phyloP scores from a whole-genome alignment of 2,113 vertebrate species.

The Todiramphus chloris region DNA sequence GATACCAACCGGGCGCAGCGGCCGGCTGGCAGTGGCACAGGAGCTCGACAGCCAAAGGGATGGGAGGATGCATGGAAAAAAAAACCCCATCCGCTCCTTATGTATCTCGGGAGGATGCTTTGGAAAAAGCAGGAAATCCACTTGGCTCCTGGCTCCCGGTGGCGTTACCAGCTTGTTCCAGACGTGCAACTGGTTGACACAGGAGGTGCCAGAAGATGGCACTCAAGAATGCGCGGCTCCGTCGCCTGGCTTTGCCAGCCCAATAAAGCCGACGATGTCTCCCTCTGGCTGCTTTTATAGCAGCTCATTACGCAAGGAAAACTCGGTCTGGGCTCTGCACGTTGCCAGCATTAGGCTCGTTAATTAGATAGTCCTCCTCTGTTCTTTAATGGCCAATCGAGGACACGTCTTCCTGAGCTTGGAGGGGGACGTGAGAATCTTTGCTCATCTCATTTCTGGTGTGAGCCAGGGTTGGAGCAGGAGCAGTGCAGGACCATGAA shows the following conservation, averaged over 20 bases:
- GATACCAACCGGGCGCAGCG: neutral
- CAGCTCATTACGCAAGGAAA: slow-evolving; percentile 41
- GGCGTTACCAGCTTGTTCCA: neutral
- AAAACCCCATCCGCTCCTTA: neutral
- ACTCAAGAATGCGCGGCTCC: slow-evolving; percentile 53
- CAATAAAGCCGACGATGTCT: slow-evolving; percentile 9
- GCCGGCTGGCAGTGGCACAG: neutral
- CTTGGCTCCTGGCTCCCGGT: neutral
- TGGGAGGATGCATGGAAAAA: neutral
- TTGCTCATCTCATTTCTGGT: neutral
- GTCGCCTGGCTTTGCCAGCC: slow-evolving; percentile 8
- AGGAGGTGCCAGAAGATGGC: slow-evolving; percentile 58
- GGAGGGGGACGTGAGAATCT: rapidly evolving
- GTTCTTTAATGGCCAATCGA: neutral
- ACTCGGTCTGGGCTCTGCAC: neutral
- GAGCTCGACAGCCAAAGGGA: neutral
- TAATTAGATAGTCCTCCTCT: neutral
- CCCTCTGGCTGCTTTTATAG: slow-evolving; percentile 63
- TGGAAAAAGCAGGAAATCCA: neutral
- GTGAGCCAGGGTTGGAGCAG: neutral
- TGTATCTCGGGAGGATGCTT: neutral
- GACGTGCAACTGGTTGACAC: neutral
- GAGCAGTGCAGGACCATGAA: neutral
- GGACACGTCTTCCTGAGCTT: rapidly evolving
- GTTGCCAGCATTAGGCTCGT: neutral